A percentile compares a stretch with the other conserved stretches of the same genome.
Evolutionary conservation across 2,888 invertebrate species (phyloP).

Genomic region (Diarsia rubi): DNA sequence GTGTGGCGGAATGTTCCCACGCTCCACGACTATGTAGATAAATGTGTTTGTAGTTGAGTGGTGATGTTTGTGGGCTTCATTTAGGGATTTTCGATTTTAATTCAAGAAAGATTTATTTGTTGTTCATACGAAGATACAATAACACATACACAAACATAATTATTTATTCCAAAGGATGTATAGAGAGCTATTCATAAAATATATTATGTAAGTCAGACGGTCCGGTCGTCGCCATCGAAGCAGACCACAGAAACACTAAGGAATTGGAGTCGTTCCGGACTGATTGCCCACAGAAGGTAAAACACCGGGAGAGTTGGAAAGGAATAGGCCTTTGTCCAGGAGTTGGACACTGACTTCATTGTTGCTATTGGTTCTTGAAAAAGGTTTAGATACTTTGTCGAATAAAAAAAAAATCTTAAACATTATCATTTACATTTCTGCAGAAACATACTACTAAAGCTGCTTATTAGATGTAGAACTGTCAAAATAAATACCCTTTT

Average conservation of each 20-base stretch:
- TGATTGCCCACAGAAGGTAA: no score
- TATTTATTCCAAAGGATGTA: neutral
- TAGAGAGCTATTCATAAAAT: no score
- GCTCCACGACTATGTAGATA: constrained; percentile 28
- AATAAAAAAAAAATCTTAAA: neutral
- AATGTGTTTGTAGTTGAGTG: constrained; percentile 30
- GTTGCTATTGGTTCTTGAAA: neutral
- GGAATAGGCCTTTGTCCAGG: no score
- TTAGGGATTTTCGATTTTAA: constrained; percentile 24
- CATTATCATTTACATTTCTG: no score
- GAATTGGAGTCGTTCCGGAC: no score
- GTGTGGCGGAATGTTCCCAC: constrained; percentile 46
- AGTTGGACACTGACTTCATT: neutral
- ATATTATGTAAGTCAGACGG: no score
- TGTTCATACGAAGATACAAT: neutral
- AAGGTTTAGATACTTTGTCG: neutral
- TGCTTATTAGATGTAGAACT: neutral
- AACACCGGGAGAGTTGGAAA: no score
- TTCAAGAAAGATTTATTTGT: neutral
- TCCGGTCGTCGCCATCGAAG: no score
- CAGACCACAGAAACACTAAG: no score
- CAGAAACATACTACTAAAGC: no score
- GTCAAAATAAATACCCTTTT: neutral
- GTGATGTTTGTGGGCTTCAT: neutral
- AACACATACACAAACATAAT: no score